Percentiles rank a stretch among this genome's conserved stretches.
Evolutionary conservation across 1,140 invertebrate species (phyloP).

Genomic region (Megalopta genalis): DNA sequence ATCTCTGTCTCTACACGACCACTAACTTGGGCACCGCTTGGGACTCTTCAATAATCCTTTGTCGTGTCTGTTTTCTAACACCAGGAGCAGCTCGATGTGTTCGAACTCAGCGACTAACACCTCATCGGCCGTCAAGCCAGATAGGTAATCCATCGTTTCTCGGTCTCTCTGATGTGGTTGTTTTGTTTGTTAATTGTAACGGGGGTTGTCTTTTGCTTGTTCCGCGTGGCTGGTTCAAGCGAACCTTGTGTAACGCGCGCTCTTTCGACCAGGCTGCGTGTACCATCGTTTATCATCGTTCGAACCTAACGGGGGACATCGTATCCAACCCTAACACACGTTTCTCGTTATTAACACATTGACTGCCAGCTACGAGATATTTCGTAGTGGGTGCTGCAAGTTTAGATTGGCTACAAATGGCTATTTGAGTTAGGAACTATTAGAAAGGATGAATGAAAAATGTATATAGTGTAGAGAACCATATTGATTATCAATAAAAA

Average conservation of each 20-base stretch:
- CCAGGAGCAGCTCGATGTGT: conserved; percentile 76
- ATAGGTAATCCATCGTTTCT: conserved; percentile 73
- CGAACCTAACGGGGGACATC: too few species aligned
- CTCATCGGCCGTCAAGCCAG: conserved; percentile 74
- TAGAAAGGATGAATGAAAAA: too few species aligned
- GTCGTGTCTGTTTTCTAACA: conserved; percentile 62
- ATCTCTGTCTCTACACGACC: background rate
- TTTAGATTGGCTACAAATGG: too few species aligned
- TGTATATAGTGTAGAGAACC: too few species aligned
- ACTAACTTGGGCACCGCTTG: conserved; percentile 14
- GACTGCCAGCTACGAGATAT: too few species aligned
- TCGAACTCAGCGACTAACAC: conserved; percentile 79
- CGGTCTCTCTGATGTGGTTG: conserved; percentile 37
- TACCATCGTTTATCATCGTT: background rate
- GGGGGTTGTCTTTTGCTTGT: background rate
- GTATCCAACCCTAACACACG: too few species aligned
- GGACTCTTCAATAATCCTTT: conserved; percentile 17
- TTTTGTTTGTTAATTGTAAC: background rate
- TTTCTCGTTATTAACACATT: too few species aligned
- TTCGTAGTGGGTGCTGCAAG: too few species aligned
- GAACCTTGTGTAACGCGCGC: background rate
- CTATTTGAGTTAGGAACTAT: too few species aligned
- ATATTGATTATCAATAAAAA: too few species aligned
- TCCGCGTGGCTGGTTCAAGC: background rate
- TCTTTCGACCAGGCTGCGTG: background rate